Base-by-base conservation (phyloP, 1,140 invertebrate species). In the Cheumatopsyche charites region DNA sequence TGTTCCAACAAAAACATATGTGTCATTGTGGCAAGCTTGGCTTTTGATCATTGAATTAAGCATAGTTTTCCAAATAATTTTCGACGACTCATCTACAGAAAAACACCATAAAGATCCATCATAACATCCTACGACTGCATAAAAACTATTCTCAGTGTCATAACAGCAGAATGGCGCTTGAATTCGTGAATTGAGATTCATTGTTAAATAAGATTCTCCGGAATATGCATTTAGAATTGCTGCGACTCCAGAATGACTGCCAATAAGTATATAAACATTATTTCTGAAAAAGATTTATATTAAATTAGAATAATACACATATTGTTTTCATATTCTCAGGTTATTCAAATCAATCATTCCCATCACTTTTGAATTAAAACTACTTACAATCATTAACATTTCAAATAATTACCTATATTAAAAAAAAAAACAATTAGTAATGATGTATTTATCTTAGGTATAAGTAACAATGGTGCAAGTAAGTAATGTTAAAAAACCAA, bases 41-140 rank as follows among this genome's bases (percentile, higher is more conserved):
- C 88, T 88, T 82, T 93, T 93, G 11, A 93, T 83, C 78, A 86
- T 85, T 63, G 84, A 85, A 7, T 79, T 81, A 6, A 91, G 88
- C 77, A 85, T 78, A 77, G 86, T 87, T 69, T 81, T 85, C 91
- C 91, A 92, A 17, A 82, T 72, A 61, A 89, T 82, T 62, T 83
- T 72, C 49, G 88, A 88, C 9, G 88, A 88, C 70, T 77, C 82
- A 67, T 82, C 79, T 13, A 87, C 75, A 65, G 86, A 77, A 21
- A 93, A 78, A 72, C 88, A 87, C 75, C 91, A 88, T 0, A 93
- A 75, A 23, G 81, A 82, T 6, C 87, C 85, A 82, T 92, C 87
- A 77, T 92, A 90, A 70, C 90, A 89, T 45, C 91, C 90, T 83
- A 84, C 73, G 77, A 84, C 74, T 6, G 80, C 82, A 67, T 75